phyloP scores from a whole-genome alignment of 2,797 vertebrate species.

The Anolis apletophallus region DNA sequence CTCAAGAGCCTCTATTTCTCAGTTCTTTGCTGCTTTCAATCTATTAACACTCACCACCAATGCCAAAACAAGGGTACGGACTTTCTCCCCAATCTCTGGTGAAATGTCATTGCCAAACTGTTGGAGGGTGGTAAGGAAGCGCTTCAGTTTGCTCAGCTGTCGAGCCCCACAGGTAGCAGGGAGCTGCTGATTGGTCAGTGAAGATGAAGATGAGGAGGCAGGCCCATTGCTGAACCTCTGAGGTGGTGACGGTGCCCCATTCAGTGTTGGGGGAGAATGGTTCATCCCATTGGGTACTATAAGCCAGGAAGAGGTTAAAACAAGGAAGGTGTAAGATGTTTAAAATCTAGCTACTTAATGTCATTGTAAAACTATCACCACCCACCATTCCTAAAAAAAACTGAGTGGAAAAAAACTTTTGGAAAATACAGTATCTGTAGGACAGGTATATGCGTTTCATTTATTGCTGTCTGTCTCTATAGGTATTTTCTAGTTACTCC shows the following conservation, averaged over 20 bases:
- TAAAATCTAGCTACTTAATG: slow-evolving; percentile 10
- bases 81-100: slow-evolving; percentile 97
- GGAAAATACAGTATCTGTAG: too few species aligned
- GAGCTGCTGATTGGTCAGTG: slow-evolving; percentile 96
- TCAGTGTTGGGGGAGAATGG: slow-evolving; percentile 95
- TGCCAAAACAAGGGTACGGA: slow-evolving; percentile 93
- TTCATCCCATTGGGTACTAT: slow-evolving; percentile 96
- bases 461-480: too few species aligned
- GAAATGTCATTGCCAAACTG: slow-evolving; percentile 99
- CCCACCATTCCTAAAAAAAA: background rate
- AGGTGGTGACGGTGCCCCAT: slow-evolving; percentile 95
- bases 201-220: slow-evolving; percentile 95
- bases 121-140: slow-evolving; percentile 97
- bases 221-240: slow-evolving; percentile 97
- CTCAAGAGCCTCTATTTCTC: background rate
- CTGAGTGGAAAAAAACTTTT: background rate
- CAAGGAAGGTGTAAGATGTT: slow-evolving; percentile 15
- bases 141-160: slow-evolving; percentile 98
- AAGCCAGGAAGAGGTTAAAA: slow-evolving; percentile 39
- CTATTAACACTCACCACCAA: slow-evolving; percentile 86
- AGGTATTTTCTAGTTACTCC: too few species aligned
- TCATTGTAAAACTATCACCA: slow-evolving; percentile 58
- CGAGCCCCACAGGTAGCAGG: slow-evolving; percentile 97
- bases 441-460: too few species aligned
- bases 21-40: background rate